Base-by-base conservation (phyloP, 2,113 vertebrate genomes). In the Lagopus muta region DNA sequence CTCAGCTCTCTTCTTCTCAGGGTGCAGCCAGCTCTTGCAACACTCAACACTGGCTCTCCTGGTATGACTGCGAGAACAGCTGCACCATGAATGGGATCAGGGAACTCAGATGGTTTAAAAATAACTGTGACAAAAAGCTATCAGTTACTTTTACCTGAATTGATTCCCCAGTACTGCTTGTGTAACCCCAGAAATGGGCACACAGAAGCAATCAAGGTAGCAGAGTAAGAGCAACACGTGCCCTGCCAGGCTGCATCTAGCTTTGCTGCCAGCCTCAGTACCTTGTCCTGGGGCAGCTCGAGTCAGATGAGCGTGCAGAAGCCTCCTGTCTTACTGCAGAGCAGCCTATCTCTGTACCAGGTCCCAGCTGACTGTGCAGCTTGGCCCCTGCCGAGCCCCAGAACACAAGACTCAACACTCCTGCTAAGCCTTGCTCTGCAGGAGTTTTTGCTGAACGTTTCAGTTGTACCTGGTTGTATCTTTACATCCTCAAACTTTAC, bases 21-120 rank as follows among this genome's bases (percentile, higher is more conserved):
- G 13, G 17, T 11, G 11, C 30, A 80, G 80, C 36, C 25, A 92
- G 79, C 11, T 36, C 64, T 62, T 18, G 28, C 43, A 82, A 71
- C 43, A 73, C 62, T 36, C 86, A 76, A 48, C 21, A 34, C 74
- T 17, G 10, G 43, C 66, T 61, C 71, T 79, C 21, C 78, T 85
- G 61, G 52, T 82, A 48, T 80, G 85, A 79, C 48, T 83, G 75
- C 24, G 47, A 64, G 85, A 82, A 92, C 94, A 96, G 93, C 94
- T 96, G 93, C 86, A 82, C 92, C 8, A 8, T 38, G 60, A 91
- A 77, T 45, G 76, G 61, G 69, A 91, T 50, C 32, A 11, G 60
- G 48, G 72, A 93, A 54, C 75, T 91, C 21, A 81, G 48, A 21
- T 27, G 7, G 16, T 28, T 77, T 88, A 94, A 91, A 95, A 95